phyloP scores from a whole-genome alignment of 2,888 invertebrate genomes.

The Helicoverpa assulta region DNA sequence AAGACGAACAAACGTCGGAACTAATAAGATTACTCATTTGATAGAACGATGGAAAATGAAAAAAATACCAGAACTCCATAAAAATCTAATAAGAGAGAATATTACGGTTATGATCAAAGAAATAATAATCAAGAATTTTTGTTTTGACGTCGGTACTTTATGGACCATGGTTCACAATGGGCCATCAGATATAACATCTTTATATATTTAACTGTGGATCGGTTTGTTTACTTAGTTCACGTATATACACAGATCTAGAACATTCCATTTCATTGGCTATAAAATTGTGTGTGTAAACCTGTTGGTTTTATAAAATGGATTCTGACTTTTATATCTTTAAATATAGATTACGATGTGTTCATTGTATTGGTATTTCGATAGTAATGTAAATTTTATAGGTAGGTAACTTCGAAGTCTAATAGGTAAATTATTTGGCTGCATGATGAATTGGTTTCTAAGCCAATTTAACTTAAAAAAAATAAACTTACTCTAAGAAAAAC shows the following conservation, averaged over 20 bases:
- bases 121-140: conserved; percentile 25
- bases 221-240: conserved; percentile 54
- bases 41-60: neutral
- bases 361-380: neutral
- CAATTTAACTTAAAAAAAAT: no score
- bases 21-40: conserved; percentile 23
- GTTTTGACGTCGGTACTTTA: conserved; percentile 31
- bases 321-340: conserved; percentile 27
- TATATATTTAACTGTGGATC: conserved; percentile 39
- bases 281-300: conserved; percentile 45
- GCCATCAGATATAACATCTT: conserved; percentile 27
- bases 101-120: conserved; percentile 46
- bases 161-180: conserved; percentile 19
- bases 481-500: no score
- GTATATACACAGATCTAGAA: conserved; percentile 47
- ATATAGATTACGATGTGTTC: neutral
- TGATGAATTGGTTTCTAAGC: no score
- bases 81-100: conserved; percentile 27
- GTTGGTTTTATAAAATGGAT: conserved; percentile 33
- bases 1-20: conserved; percentile 12
- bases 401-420: no score
- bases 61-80: conserved; percentile 20
- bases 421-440: no score
- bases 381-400: neutral
- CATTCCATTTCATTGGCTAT: conserved; percentile 44